These are phyloP conservation scores for Eptesicus fuscus DNA, from an alignment of 2,113 vertebrate species.

Conservation along the genomic window DNA sequence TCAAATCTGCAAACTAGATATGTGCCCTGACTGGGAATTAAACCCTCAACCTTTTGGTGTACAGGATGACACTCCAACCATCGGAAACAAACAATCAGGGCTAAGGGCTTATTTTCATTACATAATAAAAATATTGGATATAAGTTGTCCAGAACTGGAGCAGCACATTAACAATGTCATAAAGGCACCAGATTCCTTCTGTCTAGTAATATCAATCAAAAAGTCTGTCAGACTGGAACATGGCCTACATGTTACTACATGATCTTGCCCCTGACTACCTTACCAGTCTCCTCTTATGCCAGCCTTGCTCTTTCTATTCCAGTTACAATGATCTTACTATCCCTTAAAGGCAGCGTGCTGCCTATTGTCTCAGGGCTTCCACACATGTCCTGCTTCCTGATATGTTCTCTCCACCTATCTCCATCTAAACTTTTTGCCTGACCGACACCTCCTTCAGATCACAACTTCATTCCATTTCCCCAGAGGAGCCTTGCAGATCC, in stretches of 20 bases:
- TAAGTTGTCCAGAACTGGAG: neutral
- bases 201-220: neutral
- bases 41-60: too few relatives aligned
- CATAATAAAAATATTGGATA: neutral
- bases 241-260: neutral
- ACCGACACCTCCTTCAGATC: neutral
- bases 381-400: neutral
- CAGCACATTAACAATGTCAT: neutral
- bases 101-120: neutral
- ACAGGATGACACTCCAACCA: too few relatives aligned
- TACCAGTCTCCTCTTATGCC: too few relatives aligned
- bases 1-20: too few relatives aligned
- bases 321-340: neutral
- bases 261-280: neutral
- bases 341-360: neutral
- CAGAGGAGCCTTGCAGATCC: neutral
- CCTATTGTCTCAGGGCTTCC: neutral
- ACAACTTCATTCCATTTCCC: neutral
- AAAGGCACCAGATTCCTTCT: neutral
- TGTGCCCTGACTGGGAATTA: too few relatives aligned
- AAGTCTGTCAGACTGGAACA: neutral
- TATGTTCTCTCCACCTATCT: neutral
- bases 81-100: too few relatives aligned
- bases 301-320: accelerated
- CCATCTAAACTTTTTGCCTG: neutral